Conservation (phyloP, 2,113 vertebrate genomes). For the Tringa solitaria region DNA sequence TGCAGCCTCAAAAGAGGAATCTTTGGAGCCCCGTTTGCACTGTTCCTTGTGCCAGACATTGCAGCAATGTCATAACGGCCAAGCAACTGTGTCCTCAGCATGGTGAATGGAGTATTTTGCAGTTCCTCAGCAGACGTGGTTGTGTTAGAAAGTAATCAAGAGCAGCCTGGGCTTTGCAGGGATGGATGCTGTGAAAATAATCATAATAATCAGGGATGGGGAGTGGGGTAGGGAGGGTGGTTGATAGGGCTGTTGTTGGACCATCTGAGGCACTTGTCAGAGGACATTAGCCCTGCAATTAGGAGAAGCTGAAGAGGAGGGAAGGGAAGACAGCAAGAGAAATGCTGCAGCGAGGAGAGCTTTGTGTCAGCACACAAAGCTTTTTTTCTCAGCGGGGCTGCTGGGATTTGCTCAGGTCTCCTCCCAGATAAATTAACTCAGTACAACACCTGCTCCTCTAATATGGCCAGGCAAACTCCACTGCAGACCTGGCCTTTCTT, state of each 20-base stretch:
- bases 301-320: background rate
- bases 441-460: slow-evolving; percentile 34
- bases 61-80: background rate
- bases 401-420: slow-evolving; percentile 53
- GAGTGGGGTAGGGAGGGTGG: background rate
- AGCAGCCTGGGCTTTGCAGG: background rate
- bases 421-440: slow-evolving; percentile 43
- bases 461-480: background rate
- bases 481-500: background rate
- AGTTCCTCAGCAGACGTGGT: background rate
- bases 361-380: slow-evolving; percentile 13
- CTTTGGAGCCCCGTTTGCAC: background rate
- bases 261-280: slow-evolving; percentile 48
- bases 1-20: slow-evolving; percentile 41
- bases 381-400: background rate
- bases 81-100: background rate
- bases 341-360: background rate
- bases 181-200: background rate
- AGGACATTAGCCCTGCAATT: background rate
- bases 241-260: background rate
- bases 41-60: background rate
- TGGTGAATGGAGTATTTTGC: background rate
- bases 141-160: background rate
- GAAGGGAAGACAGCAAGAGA: background rate
- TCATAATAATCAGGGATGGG: background rate